Percentiles rank a stretch among this genome's conserved stretches.
These are phyloP conservation scores for Leptura quadrifasciata DNA, from an alignment of 2,888 invertebrate species.

Conservation along the genomic window DNA sequence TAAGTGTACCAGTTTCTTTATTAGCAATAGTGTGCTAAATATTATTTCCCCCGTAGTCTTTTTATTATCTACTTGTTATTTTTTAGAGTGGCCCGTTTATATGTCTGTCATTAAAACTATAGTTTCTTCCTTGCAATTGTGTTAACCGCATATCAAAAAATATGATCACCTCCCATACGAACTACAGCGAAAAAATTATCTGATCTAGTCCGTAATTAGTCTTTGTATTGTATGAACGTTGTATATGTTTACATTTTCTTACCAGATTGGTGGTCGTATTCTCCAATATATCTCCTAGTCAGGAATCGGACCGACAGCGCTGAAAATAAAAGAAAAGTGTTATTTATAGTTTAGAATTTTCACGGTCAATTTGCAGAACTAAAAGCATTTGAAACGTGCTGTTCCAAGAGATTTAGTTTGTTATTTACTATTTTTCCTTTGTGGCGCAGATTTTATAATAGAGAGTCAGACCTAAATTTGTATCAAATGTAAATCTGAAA, in stretches of 20 bases:
- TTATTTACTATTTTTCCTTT: constrained; percentile 17
- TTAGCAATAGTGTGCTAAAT: no score
- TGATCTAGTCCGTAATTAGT: no score
- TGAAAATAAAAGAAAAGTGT: constrained; percentile 63
- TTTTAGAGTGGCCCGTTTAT: no score
- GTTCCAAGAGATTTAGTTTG: constrained; percentile 25
- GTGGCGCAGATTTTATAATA: not conserved
- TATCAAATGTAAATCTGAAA: not conserved
- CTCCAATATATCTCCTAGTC: constrained; percentile 95
- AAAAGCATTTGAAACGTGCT: constrained; percentile 22
- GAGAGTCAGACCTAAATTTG: constrained; percentile 9
- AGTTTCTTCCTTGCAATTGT: no score
- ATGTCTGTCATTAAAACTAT: no score
- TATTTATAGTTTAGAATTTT: constrained; percentile 50
- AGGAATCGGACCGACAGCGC: constrained; percentile 86
- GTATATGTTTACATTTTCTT: constrained; percentile 62
- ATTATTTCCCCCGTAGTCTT: no score
- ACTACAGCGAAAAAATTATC: no score
- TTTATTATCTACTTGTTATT: no score
- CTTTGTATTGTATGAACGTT: no score
- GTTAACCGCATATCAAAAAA: no score
- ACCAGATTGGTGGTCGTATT: constrained; percentile 96
- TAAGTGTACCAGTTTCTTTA: no score
- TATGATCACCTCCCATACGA: no score
- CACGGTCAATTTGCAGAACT: constrained; percentile 39